A percentile compares a stretch with the other conserved stretches of the same genome.
phyloP scores from a whole-genome alignment of 2,797 vertebrate species.

The Liparis tanakae region DNA sequence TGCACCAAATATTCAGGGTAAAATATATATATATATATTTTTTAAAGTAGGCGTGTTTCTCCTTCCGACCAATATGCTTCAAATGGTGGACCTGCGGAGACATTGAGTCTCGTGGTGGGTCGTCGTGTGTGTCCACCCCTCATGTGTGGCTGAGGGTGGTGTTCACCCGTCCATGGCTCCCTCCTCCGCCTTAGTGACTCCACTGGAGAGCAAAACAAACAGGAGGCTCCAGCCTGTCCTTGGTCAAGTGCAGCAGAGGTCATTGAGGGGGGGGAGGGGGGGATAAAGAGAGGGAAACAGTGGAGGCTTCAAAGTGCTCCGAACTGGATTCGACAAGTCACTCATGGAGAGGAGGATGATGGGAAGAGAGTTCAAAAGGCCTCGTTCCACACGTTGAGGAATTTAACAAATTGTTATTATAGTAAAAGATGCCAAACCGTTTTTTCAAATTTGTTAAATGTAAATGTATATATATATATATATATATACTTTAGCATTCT shows the following conservation, averaged over 20 bases:
- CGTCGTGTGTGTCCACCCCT: too few species aligned
- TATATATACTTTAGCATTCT: too few species aligned
- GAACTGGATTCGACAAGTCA: slow-evolving; percentile 9
- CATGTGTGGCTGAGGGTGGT: background rate
- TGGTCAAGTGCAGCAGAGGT: slow-evolving; percentile 67
- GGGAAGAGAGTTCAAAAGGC: background rate
- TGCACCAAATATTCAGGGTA: too few species aligned
- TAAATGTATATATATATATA: too few species aligned
- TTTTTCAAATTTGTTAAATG: background rate
- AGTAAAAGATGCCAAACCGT: background rate
- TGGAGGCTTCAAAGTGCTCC: slow-evolving; percentile 4
- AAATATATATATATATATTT: too few species aligned
- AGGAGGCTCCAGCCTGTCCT: slow-evolving; percentile 78
- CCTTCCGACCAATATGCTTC: background rate
- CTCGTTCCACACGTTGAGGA: too few species aligned
- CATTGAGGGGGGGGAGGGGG: background rate
- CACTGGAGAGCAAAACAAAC: slow-evolving; percentile 77
- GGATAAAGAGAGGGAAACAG: background rate
- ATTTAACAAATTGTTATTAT: background rate
- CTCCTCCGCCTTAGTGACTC: slow-evolving; percentile 67
- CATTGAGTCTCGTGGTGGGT: background rate
- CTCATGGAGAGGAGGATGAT: background rate
- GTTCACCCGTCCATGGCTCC: slow-evolving; percentile 41
- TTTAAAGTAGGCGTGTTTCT: too few species aligned
- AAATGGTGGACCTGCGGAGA: background rate